A percentile compares a stretch with the other conserved stretches of the same genome.
Conservation (phyloP, 1,140 invertebrate genomes). For the Zophobas atratus region DNA sequence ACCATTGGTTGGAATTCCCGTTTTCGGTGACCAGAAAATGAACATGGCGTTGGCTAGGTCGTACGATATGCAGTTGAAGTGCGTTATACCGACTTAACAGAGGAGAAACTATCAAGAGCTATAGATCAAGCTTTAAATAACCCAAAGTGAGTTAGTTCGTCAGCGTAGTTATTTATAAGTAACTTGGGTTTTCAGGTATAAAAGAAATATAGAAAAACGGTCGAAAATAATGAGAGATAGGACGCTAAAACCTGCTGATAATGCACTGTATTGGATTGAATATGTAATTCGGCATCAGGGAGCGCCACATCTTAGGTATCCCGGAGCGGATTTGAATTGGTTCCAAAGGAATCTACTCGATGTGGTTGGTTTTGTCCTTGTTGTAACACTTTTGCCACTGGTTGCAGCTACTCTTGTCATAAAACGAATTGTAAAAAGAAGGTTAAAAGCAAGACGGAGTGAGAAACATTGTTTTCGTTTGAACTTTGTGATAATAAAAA, state of each 20-base stretch:
- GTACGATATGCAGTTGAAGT: no score
- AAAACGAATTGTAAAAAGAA: neutral
- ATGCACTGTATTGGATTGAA: constrained; percentile 78
- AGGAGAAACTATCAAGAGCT: no score
- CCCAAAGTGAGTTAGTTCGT: no score
- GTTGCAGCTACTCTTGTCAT: neutral
- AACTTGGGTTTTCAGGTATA: constrained; percentile 47
- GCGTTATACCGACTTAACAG: no score
- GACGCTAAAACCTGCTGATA: constrained; percentile 71
- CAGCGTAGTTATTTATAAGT: no score
- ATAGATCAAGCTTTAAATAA: no score
- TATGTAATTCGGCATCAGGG: constrained; percentile 78
- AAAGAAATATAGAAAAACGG: constrained; percentile 65
- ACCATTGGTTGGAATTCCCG: no score
- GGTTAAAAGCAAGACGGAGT: no score
- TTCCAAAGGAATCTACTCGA: constrained; percentile 67
- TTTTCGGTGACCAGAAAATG: no score
- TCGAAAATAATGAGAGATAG: constrained; percentile 72
- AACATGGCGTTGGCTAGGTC: no score
- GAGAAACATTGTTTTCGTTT: no score
- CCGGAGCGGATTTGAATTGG: constrained; percentile 72
- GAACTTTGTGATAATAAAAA: no score
- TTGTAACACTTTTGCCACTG: neutral
- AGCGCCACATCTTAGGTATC: constrained; percentile 73
- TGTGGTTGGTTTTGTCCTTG: constrained; percentile 52